A percentile compares a stretch with the other conserved stretches of the same genome.
Evolutionary conservation across 2,888 invertebrate species (phyloP).

Genomic region (Andrena bicolor): DNA sequence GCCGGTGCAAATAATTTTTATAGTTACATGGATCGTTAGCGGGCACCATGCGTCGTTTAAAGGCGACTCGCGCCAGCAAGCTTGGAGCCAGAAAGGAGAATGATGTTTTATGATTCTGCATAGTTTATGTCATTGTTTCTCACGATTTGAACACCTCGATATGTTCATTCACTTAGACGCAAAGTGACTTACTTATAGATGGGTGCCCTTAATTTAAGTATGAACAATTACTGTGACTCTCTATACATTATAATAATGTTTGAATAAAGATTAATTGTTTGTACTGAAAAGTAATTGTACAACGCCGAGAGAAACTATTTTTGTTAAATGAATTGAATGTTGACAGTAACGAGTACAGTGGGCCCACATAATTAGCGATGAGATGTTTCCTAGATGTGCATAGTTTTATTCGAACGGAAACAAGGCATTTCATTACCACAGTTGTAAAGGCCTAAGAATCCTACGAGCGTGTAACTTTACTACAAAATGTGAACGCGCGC

Average conservation of each 20-base stretch:
- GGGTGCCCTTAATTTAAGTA: conserved; percentile 1
- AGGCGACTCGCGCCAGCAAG: neutral
- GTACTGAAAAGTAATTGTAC: neutral
- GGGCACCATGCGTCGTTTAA: neutral
- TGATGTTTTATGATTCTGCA: neutral
- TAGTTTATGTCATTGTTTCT: neutral
- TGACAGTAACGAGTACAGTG: neutral
- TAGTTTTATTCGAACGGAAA: too few relatives aligned
- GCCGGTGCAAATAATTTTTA: neutral
- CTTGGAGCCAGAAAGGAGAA: neutral
- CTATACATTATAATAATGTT: conserved; percentile 24
- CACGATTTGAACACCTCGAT: neutral
- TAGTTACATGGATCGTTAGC: neutral
- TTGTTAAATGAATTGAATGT: conserved; percentile 7
- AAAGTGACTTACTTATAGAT: neutral
- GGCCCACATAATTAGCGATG: neutral
- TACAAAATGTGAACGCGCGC: too few relatives aligned
- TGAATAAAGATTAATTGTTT: neutral
- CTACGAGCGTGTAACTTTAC: too few relatives aligned
- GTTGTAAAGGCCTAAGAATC: too few relatives aligned
- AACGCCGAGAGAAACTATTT: conserved; percentile 9
- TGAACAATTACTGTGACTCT: conserved; percentile 5
- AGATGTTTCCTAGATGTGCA: neutral
- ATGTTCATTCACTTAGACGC: conserved; percentile 7
- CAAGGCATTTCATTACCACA: too few relatives aligned